phyloP scores from a whole-genome alignment of 2,797 vertebrate genomes.

The Micropoecilia bifurca region DNA sequence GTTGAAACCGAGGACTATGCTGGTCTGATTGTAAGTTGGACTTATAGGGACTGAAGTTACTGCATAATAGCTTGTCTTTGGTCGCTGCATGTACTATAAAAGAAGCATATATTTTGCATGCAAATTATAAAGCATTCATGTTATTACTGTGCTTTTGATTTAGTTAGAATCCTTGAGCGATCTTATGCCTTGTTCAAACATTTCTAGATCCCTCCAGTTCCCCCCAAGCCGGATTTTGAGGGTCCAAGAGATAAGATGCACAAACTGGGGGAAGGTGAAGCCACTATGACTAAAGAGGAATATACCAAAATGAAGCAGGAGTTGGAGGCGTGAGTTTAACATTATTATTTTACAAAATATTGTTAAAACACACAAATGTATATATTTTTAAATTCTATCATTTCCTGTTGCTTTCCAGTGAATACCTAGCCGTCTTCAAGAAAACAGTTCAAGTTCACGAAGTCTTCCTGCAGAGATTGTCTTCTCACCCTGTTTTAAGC shows the following conservation, averaged over 20 bases:
- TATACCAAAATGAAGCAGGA: slow-evolving; percentile 99
- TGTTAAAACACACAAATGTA: background rate
- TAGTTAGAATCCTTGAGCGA: background rate
- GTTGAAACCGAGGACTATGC: slow-evolving; percentile 95
- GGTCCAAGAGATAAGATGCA: slow-evolving; percentile 98
- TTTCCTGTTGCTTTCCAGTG: slow-evolving; percentile 60
- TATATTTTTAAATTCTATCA: slow-evolving; percentile 4
- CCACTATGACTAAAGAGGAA: slow-evolving; percentile 98
- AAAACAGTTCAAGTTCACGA: slow-evolving; percentile 98
- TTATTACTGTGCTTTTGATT: background rate
- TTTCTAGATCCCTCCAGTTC: slow-evolving; percentile 91
- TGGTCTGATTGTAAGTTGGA: slow-evolving; percentile 91
- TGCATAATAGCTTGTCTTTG: background rate
- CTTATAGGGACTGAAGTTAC: background rate
- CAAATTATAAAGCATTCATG: background rate
- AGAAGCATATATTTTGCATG: background rate
- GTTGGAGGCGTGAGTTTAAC: slow-evolving; percentile 91
- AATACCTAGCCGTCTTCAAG: slow-evolving; percentile 98
- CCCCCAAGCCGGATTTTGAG: slow-evolving; percentile 96
- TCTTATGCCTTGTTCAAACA: background rate
- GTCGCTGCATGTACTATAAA: background rate
- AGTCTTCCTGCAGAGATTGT: slow-evolving; percentile 93
- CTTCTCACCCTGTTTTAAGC: slow-evolving; percentile 91
- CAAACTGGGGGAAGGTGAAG: slow-evolving; percentile 95
- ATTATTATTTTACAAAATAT: background rate